Evolutionary conservation across 2,797 vertebrate species (phyloP), one percentile per base, ranked within the genome.

Genomic region (Sebastes variabilis): DNA sequence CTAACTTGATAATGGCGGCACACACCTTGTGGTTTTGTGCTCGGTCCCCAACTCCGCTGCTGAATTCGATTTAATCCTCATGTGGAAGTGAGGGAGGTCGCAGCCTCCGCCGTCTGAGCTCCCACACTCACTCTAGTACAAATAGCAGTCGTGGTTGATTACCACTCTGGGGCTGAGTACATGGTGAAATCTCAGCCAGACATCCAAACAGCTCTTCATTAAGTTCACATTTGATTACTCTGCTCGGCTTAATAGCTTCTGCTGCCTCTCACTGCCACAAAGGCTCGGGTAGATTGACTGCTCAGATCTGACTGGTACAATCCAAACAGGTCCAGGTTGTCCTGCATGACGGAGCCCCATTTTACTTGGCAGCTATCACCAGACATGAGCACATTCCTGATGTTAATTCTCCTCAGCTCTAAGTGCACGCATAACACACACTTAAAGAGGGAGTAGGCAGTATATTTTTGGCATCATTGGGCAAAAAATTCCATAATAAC

Each of bases 121-220:
- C 72, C 6, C 80, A 77, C 77, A 25, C 77, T 27, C 65, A 75
- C 65, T 59, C 66, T 22, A 64, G 58, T 32, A 77, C 82, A 90
- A 85, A 91, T 72, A 87, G 80, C 86, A 83, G 79, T 88, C 88
- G 84, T 66, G 81, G 85, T 66, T 90, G 84, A 89, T 90, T 92
- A 82, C 85, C 77, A 85, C 73, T 85, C 58, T 52, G 30, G 81
- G 79, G 79, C 79, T 77, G 73, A 88, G 77, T 54, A 85, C 77
- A 29, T 77, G 81, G 81, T 66, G 79, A 84, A 91, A 90, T 89
- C 89, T 90, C 86, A 84, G 87, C 84, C 83, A 87, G 89, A 93
- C 83, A 74, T 82, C 78, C 78, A 83, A 90, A 84, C 81, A 82
- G 80, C 75, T 85, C 77, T 81, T 89, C 84, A 90, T 89, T 81